Percentiles rank a stretch among this genome's conserved stretches.
phyloP scores from a whole-genome alignment of 2,113 vertebrate genomes.

The Narcine bancroftii region DNA sequence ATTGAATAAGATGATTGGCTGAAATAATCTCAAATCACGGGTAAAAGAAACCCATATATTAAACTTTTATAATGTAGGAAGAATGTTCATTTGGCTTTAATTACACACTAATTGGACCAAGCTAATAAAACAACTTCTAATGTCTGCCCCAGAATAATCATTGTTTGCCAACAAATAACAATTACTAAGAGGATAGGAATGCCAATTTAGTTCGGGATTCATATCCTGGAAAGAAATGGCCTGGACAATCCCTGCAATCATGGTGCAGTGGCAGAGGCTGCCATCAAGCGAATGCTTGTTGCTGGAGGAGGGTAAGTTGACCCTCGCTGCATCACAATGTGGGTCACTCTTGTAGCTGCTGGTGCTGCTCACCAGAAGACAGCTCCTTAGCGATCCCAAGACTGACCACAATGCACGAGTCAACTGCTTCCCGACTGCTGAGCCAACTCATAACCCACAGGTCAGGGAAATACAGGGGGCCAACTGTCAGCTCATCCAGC shows the following conservation, averaged over 20 bases:
- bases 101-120: slow-evolving; percentile 22
- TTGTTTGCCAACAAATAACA: not conserved
- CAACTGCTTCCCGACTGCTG: too few relatives aligned
- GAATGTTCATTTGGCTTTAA: not conserved
- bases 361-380: too few relatives aligned
- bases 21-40: slow-evolving; percentile 3
- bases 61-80: slow-evolving; percentile 1
- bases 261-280: not conserved
- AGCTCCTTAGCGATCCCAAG: too few relatives aligned
- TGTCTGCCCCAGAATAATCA: not conserved
- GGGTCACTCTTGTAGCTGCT: too few relatives aligned
- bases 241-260: not conserved
- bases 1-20: too few relatives aligned
- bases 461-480: too few relatives aligned
- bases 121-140: not conserved
- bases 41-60: slow-evolving; percentile 11
- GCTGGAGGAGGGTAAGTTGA: not conserved
- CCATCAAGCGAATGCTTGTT: not conserved
- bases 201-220: not conserved
- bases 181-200: not conserved
- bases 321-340: not conserved
- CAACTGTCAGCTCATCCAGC: too few relatives aligned
- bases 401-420: too few relatives aligned
- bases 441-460: too few relatives aligned
- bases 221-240: not conserved